Evolutionary conservation across 2,113 vertebrate genomes (phyloP), one percentile per base, ranked within the genome.

Genomic region (Oophaga pumilio): DNA sequence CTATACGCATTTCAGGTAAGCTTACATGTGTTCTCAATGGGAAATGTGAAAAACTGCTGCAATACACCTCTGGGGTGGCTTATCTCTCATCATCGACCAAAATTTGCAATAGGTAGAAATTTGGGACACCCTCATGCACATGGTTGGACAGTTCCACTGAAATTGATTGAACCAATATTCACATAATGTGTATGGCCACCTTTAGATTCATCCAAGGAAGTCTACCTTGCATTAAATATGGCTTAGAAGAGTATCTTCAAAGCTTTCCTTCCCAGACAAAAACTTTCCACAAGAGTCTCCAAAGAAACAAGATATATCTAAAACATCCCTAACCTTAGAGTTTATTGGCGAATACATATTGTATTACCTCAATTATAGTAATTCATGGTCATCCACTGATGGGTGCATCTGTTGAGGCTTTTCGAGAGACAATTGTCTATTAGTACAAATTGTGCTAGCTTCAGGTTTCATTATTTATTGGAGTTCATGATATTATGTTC

Each of bases 391-490:
- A n/a, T 71, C n/a, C n/a, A 22, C 49, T 84, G 82, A 83, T 26
- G 26, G 82, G 28, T 71, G 28, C 79, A 64, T 64, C 80, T 82
- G 80, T 1, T 82, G 80, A 50, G 60, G 59, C 52, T 68, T 68
- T 82, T 64, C 14, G 28, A 62, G 43, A 82, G 80, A 82, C 80
- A 82, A 82, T 82, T 68, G 17, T 68, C 80, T 62, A 68, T 82
- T 82, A 68, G 64, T 82, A 50, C 60, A 82, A 82, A 68, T 82
- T 52, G 80, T 82, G 22, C 80, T 66, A 3, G 80, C 33, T 68
- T 82, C 43, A 82, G 9, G 60, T 82, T 82, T 66, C 62, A 82
- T 82, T 82, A 82, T 82, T 82, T 82, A 82, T 82, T 52, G 80
- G 80, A 50, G 33, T 82, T 22, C 43, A 62, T 82, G 60, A 68